Evolutionary conservation across 64 coral and sea anemone genomes (phyloP), one percentile per base, ranked within the genome.

Genomic region (Montipora foliosa): DNA sequence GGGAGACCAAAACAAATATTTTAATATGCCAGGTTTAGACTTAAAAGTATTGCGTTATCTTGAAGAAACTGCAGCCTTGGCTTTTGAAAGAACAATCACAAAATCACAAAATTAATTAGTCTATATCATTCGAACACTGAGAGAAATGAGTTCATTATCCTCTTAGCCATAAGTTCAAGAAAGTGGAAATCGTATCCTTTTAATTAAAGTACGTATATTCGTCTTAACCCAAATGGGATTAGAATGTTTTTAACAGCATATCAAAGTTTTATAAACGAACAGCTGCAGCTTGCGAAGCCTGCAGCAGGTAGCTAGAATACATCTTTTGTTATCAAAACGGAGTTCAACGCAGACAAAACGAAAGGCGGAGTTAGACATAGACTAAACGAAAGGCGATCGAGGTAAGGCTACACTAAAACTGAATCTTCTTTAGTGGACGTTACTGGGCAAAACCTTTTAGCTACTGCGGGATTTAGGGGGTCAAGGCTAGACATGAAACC

Each of bases 191-290:
- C 10, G 10, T 29, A 17, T 68, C 53, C 61, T 64, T 64, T 16
- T 64, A 57, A 57, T 57, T 10, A 5, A 15, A 12, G 61, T 64
- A 64, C 14, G 14, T 64, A 0, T 64, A 14, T 12, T 19, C 68
- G 8, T 71, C 68, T 71, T 21, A 3, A 71, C 2, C 20, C 68
- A 71, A 71, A 24, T 71, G 68, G 68, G 6, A 71, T 71, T 2
- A 71, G 10, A 4, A 71, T 21, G 68, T 24, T 71, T 29, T 24
- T 17, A 67, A 47, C 61, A 67, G 13, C 60, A 2, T 64, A 86
- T 86, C 46, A 70, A 86, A 86, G 21, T 86, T 86, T 86, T 47
- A 86, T 86, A 20, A 19, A 85, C 3, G 11, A 4, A 16, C 82
- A 71, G 16, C 37, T 37, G 37, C 37, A 37, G 37, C 37, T 37